Evolutionary conservation across 2,888 invertebrate genomes (phyloP).

Genomic region (Polydrusus pterygomalis): DNA sequence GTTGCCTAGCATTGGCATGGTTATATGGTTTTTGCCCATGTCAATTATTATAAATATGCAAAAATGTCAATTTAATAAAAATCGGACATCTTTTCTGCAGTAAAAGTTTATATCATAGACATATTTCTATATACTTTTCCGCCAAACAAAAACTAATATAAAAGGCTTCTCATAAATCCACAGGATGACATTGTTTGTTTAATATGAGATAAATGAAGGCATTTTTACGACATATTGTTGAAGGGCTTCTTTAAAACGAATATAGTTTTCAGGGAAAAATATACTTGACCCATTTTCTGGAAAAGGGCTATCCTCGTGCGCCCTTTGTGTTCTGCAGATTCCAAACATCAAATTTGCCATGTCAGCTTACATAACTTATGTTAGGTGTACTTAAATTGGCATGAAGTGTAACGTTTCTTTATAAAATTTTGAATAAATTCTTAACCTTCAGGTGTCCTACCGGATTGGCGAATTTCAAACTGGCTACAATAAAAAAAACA

Average conservation of each 20-base stretch:
- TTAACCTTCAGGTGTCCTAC: too few relatives aligned
- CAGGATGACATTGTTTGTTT: slow-evolving; percentile 16
- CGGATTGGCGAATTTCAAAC: too few relatives aligned
- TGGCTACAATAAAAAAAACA: too few relatives aligned
- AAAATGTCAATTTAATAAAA: too few relatives aligned
- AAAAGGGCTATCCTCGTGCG: slow-evolving; percentile 13
- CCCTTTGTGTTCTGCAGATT: slow-evolving; percentile 12
- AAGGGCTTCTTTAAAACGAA: slow-evolving; percentile 16
- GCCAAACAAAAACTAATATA: slow-evolving; percentile 1
- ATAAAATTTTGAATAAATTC: too few relatives aligned
- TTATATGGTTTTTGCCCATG: too few relatives aligned
- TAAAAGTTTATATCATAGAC: too few relatives aligned
- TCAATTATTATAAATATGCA: too few relatives aligned
- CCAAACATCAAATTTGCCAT: slow-evolving; percentile 23
- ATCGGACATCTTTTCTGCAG: too few relatives aligned
- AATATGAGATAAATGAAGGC: slow-evolving; percentile 30
- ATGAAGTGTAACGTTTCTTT: slow-evolving; percentile 4
- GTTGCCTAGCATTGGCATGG: too few relatives aligned
- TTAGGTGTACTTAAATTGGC: background rate
- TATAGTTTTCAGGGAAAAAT: slow-evolving; percentile 30
- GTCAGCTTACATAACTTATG: slow-evolving; percentile 18
- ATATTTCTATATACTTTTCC: too few relatives aligned
- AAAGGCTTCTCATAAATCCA: slow-evolving; percentile 8
- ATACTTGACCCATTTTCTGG: slow-evolving; percentile 31
- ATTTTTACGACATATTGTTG: slow-evolving; percentile 34